phyloP scores from a whole-genome alignment of 2,888 invertebrate genomes.

The Cheilosia vernalis region DNA sequence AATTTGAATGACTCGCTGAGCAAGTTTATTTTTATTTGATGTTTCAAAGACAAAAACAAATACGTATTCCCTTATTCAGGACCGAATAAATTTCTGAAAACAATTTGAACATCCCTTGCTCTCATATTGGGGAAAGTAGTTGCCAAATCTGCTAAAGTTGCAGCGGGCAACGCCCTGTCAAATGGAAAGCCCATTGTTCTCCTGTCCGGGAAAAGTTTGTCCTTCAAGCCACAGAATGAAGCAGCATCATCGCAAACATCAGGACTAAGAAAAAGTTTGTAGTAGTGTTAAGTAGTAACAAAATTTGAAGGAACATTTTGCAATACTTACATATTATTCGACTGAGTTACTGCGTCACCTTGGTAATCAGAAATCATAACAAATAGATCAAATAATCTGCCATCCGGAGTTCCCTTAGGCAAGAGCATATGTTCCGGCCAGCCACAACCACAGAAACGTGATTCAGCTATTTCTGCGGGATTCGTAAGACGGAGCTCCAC shows the following conservation, averaged over 20 bases:
- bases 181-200: constrained; percentile 87
- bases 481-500: constrained; percentile 84
- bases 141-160: constrained; percentile 86
- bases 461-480: constrained; percentile 84
- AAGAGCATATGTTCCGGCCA: constrained; percentile 93
- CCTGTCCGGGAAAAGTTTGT: constrained; percentile 87
- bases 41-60: too few relatives aligned
- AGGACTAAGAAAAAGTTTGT: constrained; percentile 58
- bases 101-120: constrained; percentile 86
- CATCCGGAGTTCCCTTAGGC: constrained; percentile 88
- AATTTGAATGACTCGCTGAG: too few relatives aligned
- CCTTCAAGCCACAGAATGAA: constrained; percentile 88
- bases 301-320: background rate
- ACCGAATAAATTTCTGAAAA: constrained; percentile 79
- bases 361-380: constrained; percentile 90
- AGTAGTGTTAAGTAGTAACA: background rate
- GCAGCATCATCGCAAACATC: constrained; percentile 86
- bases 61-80: background rate
- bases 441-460: constrained; percentile 94
- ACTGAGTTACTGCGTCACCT: constrained; percentile 84
- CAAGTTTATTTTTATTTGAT: too few relatives aligned
- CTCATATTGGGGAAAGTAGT: constrained; percentile 88
- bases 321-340: constrained; percentile 74
- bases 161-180: constrained; percentile 82
- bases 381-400: constrained; percentile 88